A percentile compares a stretch with the other conserved stretches of the same genome.
phyloP scores from a whole-genome alignment of 2,888 invertebrate genomes.

The Leucophora obtusa region DNA sequence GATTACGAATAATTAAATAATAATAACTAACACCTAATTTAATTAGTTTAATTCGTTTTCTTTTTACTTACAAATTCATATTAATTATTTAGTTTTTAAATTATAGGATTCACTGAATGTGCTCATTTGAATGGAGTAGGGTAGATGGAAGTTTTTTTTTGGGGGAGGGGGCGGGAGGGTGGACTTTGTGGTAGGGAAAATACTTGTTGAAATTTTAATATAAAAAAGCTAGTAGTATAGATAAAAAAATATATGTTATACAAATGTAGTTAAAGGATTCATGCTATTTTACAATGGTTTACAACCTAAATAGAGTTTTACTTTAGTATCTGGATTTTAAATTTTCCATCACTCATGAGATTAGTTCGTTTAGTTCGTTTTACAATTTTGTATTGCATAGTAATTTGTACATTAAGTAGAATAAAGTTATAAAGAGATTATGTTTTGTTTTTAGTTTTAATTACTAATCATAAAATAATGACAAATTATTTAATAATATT shows the following conservation, averaged over 20 bases:
- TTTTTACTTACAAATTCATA: slow-evolving; percentile 27
- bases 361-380: slow-evolving; percentile 54
- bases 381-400: slow-evolving; percentile 61
- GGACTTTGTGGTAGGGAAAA: slow-evolving; percentile 13
- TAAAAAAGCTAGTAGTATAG: slow-evolving; percentile 18
- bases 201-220: slow-evolving; percentile 1
- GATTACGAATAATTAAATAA: background rate
- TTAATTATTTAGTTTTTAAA: slow-evolving; percentile 44
- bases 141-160: background rate
- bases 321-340: slow-evolving; percentile 47
- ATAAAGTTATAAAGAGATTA: slow-evolving; percentile 36
- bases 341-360: slow-evolving; percentile 52
- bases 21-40: background rate
- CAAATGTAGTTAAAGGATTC: slow-evolving; percentile 31
- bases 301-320: slow-evolving; percentile 73
- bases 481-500: slow-evolving; percentile 21
- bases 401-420: slow-evolving; percentile 63
- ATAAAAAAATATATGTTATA: slow-evolving; percentile 25
- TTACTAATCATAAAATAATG: slow-evolving; percentile 23
- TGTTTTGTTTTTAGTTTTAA: slow-evolving; percentile 5
- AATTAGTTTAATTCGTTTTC: background rate
- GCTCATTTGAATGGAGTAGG: slow-evolving; percentile 68
- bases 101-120: slow-evolving; percentile 76
- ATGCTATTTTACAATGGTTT: slow-evolving; percentile 64
- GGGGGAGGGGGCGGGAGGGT: background rate